phyloP scores from a whole-genome alignment of 2,113 vertebrate species.

The Corapipo altera region DNA sequence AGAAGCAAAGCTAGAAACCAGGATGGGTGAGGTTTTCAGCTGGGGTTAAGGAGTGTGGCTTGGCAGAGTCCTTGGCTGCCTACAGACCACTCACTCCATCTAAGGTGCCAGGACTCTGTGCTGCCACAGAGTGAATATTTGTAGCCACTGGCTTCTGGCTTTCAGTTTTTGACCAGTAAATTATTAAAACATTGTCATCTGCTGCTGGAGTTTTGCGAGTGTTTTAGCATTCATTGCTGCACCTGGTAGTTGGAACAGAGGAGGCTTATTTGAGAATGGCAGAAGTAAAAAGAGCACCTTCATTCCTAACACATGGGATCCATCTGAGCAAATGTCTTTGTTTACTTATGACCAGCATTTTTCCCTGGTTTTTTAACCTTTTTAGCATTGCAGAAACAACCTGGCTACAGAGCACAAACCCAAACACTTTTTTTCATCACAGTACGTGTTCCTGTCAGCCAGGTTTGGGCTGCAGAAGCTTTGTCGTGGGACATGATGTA shows the following conservation, averaged over 20 bases:
- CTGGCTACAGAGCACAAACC: neutral
- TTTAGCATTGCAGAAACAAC: neutral
- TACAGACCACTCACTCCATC: neutral
- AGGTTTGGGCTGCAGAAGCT: neutral
- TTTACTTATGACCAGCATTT: neutral
- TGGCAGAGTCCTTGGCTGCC: neutral
- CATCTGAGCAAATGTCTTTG: conserved; percentile 5
- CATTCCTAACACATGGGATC: neutral
- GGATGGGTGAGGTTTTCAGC: neutral
- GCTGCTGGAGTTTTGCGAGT: neutral
- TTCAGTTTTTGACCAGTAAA: neutral
- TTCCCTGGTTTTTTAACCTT: neutral
- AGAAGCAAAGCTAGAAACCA: conserved; percentile 1
- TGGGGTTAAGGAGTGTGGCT: neutral
- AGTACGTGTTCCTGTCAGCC: neutral
- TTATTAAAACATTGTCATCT: neutral
- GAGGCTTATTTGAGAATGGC: neutral
- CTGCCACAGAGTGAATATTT: neutral
- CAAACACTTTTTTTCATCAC: neutral
- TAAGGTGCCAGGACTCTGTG: neutral
- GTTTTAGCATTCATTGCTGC: neutral
- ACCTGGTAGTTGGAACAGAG: conserved; percentile 4
- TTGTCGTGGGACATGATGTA: neutral
- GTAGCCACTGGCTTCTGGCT: neutral
- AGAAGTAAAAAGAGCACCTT: neutral